These are phyloP conservation scores for Pegoplata infirma DNA, from an alignment of 2,888 invertebrate genomes.

Conservation along the genomic window DNA sequence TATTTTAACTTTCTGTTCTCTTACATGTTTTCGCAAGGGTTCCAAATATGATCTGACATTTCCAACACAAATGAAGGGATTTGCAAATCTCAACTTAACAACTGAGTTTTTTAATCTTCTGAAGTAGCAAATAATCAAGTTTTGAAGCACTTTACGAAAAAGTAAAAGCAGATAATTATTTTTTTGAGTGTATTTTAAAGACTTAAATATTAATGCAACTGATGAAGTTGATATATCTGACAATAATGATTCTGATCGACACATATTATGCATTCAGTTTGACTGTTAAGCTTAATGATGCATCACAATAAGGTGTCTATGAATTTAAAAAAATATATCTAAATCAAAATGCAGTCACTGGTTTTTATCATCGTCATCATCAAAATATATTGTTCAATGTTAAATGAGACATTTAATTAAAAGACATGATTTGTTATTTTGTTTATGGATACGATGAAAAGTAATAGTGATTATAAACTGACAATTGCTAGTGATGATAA, in stretches of 20 bases:
- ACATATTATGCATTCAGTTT: conserved; percentile 15
- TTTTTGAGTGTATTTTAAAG: no score
- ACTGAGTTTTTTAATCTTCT: no score
- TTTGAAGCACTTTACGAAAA: no score
- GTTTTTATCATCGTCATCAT: neutral
- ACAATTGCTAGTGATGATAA: neutral
- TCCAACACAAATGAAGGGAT: no score
- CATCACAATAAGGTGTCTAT: conserved; percentile 50
- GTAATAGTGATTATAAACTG: neutral
- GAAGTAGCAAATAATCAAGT: no score
- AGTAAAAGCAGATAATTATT: no score
- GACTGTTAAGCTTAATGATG: conserved; percentile 48
- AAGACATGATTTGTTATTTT: neutral
- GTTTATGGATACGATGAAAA: neutral
- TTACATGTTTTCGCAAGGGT: no score
- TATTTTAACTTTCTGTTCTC: no score
- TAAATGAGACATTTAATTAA: neutral
- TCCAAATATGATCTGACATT: no score
- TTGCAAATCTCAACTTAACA: no score
- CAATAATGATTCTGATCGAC: conserved; percentile 25
- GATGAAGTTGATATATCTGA: conserved; percentile 26
- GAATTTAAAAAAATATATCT: neutral
- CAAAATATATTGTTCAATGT: neutral
- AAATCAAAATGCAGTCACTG: neutral
- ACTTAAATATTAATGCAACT: conserved; percentile 44